Base-by-base conservation (phyloP, 2,888 invertebrate genomes). In the Timema cristinae region DNA sequence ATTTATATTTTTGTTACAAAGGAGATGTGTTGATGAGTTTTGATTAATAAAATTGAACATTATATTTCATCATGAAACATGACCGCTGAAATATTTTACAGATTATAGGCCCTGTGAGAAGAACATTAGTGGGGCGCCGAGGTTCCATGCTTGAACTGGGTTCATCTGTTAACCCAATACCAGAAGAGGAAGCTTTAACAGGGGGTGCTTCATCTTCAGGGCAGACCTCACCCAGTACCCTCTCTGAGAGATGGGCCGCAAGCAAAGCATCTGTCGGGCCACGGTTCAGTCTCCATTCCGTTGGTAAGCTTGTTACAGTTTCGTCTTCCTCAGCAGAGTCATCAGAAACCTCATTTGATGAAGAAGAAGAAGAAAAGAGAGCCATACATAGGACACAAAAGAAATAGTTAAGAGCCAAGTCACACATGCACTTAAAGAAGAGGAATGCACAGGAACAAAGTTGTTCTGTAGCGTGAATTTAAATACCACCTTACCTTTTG, bases 81-180 rank as follows among this genome's bases (percentile, higher is more conserved):
- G 1, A 32, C 32, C 1, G 4, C 4, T 32, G 32, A 32, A 32
- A 32, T 32, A 4, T 32, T 32, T 63, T 66, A 16, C 68, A 67
- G 66, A 87, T 90, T 0, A 89, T 90, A 0, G 83, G 83, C 66
- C 88, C 89, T 67, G 88, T 86, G 76, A 89, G 90, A 79, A 84
- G 90, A 67, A 86, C 90, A 32, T 89, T 90, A 79, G 88, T 89
- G n/a, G 77, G 75, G 75, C 85, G 93, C 78, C 86, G 92, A 77
- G 92, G 92, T 76, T 93, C 93, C 69, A 91, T 93, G 91, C 85
- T 93, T 81, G 93, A 94, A 81, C 85, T 93, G 69, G 91, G 89
- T 79, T 86, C 87, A 59, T 59, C 71, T 10, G 85, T 90, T 76
- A 89, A 90, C 81, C 89, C 87, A 74, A 91, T 91, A 78, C 90